phyloP scores from a whole-genome alignment of 1,140 invertebrate genomes.

The Drosophila gunungcola region DNA sequence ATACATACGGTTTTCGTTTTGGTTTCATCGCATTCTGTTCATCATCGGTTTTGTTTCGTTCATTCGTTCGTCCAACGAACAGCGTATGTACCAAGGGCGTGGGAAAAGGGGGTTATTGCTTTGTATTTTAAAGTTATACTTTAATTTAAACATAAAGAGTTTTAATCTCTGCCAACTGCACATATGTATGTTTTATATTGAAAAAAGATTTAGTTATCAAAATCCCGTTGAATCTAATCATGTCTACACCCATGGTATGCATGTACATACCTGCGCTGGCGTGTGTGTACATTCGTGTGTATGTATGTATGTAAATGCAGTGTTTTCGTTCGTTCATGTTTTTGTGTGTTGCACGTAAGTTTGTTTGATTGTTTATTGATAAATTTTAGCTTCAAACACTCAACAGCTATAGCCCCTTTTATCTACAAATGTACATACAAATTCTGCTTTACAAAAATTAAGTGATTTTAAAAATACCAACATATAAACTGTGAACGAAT shows the following conservation, averaged over 20 bases:
- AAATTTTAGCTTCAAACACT: conserved; percentile 17
- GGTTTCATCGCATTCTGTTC: conserved; percentile 57
- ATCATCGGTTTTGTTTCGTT: conserved; percentile 60
- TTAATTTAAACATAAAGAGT: too few relatives aligned
- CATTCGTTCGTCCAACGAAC: conserved; percentile 49
- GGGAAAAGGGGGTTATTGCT: not conserved
- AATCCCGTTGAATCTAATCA: not conserved
- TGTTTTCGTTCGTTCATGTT: conserved; percentile 6
- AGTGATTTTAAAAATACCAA: too few relatives aligned
- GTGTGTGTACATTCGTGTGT: not conserved
- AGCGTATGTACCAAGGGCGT: conserved; percentile 22
- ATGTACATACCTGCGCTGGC: conserved; percentile 9
- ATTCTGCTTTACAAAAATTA: too few relatives aligned
- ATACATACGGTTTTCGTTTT: conserved; percentile 23
- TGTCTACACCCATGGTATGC: not conserved
- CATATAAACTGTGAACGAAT: too few relatives aligned
- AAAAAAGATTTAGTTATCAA: not conserved
- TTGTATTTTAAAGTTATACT: not conserved
- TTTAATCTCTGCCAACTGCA: not conserved
- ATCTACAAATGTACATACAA: too few relatives aligned
- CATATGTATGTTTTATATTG: not conserved
- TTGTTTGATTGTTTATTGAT: conserved; percentile 31
- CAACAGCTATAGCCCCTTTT: not conserved
- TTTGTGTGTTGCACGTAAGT: conserved; percentile 7
- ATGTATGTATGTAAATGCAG: conserved; percentile 12